Evolutionary conservation across 37 sponge, comb jelly and placozoan genomes (phyloP).

Genomic region (Aphrocallistes beatrix): DNA sequence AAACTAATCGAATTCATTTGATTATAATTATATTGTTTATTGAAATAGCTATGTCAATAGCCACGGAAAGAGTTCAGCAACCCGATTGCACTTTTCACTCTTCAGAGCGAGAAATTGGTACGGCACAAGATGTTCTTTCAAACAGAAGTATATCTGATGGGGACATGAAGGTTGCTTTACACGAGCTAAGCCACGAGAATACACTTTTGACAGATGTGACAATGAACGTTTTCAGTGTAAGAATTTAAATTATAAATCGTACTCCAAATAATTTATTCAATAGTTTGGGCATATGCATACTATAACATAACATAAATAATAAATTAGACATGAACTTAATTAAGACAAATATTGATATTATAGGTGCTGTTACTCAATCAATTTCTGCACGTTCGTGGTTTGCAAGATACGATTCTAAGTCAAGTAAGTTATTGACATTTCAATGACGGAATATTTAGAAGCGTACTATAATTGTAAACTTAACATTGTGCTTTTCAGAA

Average conservation of each 20-base stretch:
- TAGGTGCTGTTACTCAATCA: background rate
- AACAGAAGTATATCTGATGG: background rate
- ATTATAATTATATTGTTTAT: too few relatives aligned
- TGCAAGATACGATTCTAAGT: conserved; percentile 3
- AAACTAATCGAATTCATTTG: too few relatives aligned
- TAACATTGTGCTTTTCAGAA: background rate
- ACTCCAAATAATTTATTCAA: too few relatives aligned
- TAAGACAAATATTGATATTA: background rate
- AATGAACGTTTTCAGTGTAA: background rate
- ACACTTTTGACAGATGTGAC: background rate
- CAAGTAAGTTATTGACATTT: background rate
- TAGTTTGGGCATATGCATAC: too few relatives aligned
- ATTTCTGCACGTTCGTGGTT: background rate
- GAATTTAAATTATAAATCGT: background rate
- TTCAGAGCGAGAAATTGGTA: too few relatives aligned
- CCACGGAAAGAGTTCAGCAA: too few relatives aligned
- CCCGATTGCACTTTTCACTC: too few relatives aligned
- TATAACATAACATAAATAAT: too few relatives aligned
- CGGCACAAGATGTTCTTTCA: too few relatives aligned
- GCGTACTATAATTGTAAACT: background rate
- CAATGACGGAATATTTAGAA: background rate
- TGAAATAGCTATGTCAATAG: too few relatives aligned
- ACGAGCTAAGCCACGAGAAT: conserved; percentile 2
- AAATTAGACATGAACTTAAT: too few relatives aligned
- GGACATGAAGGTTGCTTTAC: conserved; percentile 9